Conservation (phyloP, 92 coral and sea anemone genomes). For the Meandrina meandrites region DNA sequence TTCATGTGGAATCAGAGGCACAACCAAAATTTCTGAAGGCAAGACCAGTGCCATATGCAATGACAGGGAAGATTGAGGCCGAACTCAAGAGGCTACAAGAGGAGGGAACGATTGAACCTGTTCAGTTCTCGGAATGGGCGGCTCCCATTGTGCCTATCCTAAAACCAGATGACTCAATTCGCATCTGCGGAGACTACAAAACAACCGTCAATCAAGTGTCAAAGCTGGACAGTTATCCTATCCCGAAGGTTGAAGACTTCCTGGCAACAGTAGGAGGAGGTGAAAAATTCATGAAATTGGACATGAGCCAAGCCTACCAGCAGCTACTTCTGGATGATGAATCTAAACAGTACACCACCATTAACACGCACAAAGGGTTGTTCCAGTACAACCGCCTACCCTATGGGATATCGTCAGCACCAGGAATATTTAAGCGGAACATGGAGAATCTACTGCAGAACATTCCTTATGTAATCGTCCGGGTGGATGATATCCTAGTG, state of each 20-base stretch:
- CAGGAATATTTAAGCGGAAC: background rate
- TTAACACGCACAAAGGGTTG: slow-evolving; percentile 34
- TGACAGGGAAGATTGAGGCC: too few species aligned
- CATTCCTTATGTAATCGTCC: background rate
- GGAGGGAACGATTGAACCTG: too few species aligned
- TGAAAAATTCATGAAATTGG: slow-evolving; percentile 32
- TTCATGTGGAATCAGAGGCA: too few species aligned
- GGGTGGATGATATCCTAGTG: background rate
- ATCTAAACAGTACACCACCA: slow-evolving; percentile 19
- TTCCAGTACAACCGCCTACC: background rate
- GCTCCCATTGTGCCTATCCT: too few species aligned
- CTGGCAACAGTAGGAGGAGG: slow-evolving; percentile 40
- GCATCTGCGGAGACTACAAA: too few species aligned
- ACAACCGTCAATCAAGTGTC: background rate
- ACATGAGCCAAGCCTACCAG: slow-evolving; percentile 60
- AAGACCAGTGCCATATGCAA: too few species aligned
- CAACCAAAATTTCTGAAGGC: too few species aligned
- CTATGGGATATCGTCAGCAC: slow-evolving; percentile 12
- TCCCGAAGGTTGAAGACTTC: background rate
- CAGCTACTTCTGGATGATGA: slow-evolving; percentile 31
- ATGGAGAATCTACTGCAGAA: background rate
- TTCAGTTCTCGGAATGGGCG: too few species aligned
- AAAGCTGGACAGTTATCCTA: background rate
- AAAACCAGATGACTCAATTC: too few species aligned
- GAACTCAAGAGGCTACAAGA: too few species aligned